Base-by-base conservation (phyloP, 2,888 invertebrate species). In the Thera britannica region DNA sequence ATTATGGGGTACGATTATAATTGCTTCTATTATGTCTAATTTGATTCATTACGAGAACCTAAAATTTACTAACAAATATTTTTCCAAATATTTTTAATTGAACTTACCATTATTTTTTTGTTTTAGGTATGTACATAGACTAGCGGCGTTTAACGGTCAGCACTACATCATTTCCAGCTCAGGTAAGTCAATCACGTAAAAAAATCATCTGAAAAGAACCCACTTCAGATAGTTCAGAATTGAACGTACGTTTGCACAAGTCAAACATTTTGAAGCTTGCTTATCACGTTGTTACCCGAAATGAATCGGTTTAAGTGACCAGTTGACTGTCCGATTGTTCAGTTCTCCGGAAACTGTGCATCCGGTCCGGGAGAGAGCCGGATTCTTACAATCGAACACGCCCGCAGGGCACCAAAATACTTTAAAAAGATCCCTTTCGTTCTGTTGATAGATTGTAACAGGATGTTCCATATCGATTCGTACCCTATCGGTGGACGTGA, bases 401-500 rank as follows among this genome's bases (percentile, higher is more conserved):
- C 85, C 88, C 86, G 80, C 84, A 83, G 87, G 85, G 85, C 83
- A 85, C 78, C 77, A 80, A 87, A 87, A 88, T 85, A 86, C 84
- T 85, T 85, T 84, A 84, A 86, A 34, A 80, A 84, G 81, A 81
- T 80, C 77, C 77, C 75, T 79, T 81, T 79, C 77, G 77, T 81
- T 80, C 82, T 79, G 75, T 78, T 86, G 86, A 89, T 87, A 85
- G 85, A 87, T 87, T 85, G 85, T 82, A 81, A 79, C 82, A 84
- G 85, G 86, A 86, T 84, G 81, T 82, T 86, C 83, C 82, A 83
- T 85, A 86, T 86, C 84, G 84, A 86, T 87, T 87, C 79, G 77
- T 79, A 79, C 76, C 80, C 76, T 79, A 81, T 78, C 78, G 81
- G 77, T 76, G 74, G 73, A 77, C 68, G 77, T 77, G 76, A 82